Base-by-base conservation (phyloP, 1,140 invertebrate genomes). In the Physella acuta region DNA sequence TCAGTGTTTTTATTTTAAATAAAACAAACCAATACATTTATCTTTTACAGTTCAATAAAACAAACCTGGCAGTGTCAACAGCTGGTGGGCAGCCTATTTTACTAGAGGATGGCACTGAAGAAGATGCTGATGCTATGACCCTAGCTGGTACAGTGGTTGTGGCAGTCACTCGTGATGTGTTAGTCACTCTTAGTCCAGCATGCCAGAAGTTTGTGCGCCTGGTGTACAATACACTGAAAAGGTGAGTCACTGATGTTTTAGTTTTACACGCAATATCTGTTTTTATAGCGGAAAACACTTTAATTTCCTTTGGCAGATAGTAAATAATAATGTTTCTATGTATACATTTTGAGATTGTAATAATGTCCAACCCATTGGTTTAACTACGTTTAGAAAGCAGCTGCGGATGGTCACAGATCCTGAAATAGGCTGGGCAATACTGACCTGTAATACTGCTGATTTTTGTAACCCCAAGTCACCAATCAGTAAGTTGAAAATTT, bases 51-150 rank as follows among this genome's bases (percentile, higher is more conserved):
- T 68, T 68, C 28, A 68, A 68, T 36, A 68, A 68, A 28, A 68
- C 66, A 31, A 68, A 68, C 56, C 33, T 68, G 66, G 66, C 66
- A n/a, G 66, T 68, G 53, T 68, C 66, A 4, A 68, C 66, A 20
- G 66, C 66, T 1, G 66, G 66, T 20, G 66, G 66, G 11, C 66
- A 68, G 30, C 66, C 66, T 26, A 68, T 68, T 28, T 34, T 68
- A 14, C 56, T 68, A 26, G 66, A 68, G n/a, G 66, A 68, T 55
- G 66, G 66, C 2, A 60, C 55, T n/a, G 66, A 68, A 52, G 66
- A 68, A 30, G 66, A 68, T 17, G 66, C 66, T 16, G 39, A 68
- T 26, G 37, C 37, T 2, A 68, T 68, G 66, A 51, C 66, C 0
- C 31, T 49, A 17, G 55, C 37, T 20, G 34, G 52, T 11, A 68